phyloP scores from a whole-genome alignment of 2,888 invertebrate genomes.

The Temnothorax rugatulus region DNA sequence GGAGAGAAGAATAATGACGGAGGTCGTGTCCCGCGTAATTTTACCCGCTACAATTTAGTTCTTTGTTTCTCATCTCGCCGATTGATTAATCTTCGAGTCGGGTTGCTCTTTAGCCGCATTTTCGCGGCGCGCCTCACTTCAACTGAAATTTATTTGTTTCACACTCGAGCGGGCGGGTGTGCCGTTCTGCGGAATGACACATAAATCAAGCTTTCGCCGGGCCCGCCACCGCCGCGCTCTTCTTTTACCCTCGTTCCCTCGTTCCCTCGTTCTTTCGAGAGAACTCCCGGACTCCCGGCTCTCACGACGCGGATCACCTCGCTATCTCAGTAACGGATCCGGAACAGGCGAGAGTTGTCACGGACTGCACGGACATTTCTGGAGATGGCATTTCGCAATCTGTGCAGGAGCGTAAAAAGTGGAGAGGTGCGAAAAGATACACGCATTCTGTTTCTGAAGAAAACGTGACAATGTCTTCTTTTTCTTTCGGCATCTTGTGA shows the following conservation, averaged over 20 bases:
- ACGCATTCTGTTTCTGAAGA: neutral
- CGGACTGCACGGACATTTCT: neutral
- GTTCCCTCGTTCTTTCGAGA: neutral
- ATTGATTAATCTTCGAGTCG: slow-evolving; percentile 51
- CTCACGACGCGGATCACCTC: slow-evolving; percentile 19
- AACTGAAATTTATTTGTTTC: slow-evolving; percentile 58
- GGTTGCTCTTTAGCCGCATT: slow-evolving; percentile 35
- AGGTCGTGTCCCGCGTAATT: slow-evolving; percentile 15
- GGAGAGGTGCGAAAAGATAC: neutral
- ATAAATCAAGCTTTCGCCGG: slow-evolving; percentile 50
- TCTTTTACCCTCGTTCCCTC: slow-evolving; percentile 28
- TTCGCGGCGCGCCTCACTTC: slow-evolving; percentile 37
- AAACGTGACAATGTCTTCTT: neutral
- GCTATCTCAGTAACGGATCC: slow-evolving; percentile 25
- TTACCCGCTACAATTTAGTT: slow-evolving; percentile 39
- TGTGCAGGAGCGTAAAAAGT: neutral
- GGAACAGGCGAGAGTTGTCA: slow-evolving; percentile 46
- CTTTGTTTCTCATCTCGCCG: slow-evolving; percentile 26
- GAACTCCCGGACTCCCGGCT: neutral
- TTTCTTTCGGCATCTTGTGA: neutral
- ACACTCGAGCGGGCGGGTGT: slow-evolving; percentile 31
- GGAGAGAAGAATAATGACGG: slow-evolving; percentile 12
- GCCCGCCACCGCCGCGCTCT: slow-evolving; percentile 13
- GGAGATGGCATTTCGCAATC: slow-evolving; percentile 27
- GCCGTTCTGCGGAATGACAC: slow-evolving; percentile 37